Evolutionary conservation across 1,140 invertebrate species (phyloP), one percentile per base, ranked within the genome.

Genomic region (Thalassaphorura encarpata): DNA sequence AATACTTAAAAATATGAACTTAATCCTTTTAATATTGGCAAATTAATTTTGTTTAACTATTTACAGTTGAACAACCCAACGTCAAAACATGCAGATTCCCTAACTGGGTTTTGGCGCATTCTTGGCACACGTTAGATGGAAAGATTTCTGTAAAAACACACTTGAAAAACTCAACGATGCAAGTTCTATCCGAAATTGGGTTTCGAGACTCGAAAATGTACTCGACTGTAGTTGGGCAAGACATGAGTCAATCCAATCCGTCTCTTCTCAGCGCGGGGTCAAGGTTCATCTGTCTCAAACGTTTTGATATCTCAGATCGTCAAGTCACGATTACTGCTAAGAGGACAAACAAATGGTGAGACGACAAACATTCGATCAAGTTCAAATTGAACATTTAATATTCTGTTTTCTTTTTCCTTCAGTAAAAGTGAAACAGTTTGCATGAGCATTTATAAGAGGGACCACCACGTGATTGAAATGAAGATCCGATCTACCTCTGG

Each of bases 111-210:
- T 82, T 81, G 43, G 77, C 79, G 16, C 81, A 84, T 58, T 85
- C 83, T 36, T 88, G 85, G 85, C 80, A 84, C 68, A 85, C 83
- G 53, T 72, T 88, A 53, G 84, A 88, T 69, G 78, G 83, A 56
- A 76, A 77, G 13, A 79, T 80, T 63, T 80, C 80, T 19, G 87
- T 84, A 69, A 80, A 80, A 52, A 36, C 4, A n/a, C 16, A 21
- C 4, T 19, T 18, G 29, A 50, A 19, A 33, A 50, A 18, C 13
- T 15, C n/a, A n/a, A n/a, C n/a, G n/a, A n/a, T n/a, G n/a, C n/a
- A n/a, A n/a, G n/a, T n/a, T n/a, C n/a, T n/a, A n/a, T n/a, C n/a
- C n/a, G n/a, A n/a, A n/a, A n/a, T n/a, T n/a, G n/a, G n/a, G n/a
- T n/a, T n/a, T n/a, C n/a, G 23, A 8, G 62, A 56, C 36, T 39